Base-by-base conservation (phyloP, 1,140 invertebrate species). In the Drosophila kurseongensis region DNA sequence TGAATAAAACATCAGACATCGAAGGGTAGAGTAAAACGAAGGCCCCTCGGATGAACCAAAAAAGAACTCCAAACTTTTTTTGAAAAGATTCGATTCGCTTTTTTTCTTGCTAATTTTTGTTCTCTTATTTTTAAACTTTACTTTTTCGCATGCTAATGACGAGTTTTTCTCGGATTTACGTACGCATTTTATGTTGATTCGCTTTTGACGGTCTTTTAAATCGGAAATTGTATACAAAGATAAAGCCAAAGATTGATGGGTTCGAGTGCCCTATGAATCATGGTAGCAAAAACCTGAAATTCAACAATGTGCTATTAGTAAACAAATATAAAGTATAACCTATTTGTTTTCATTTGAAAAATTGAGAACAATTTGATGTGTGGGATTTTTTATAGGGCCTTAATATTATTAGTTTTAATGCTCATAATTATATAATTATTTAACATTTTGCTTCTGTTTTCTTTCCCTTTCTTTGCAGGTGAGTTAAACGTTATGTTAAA, bases 351-450 rank as follows among this genome's bases (percentile, higher is more conserved):
- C 18, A 27, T 14, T 55, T 48, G 36, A 35, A 36, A 38, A 80
- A 71, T 67, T 67, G 59, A 40, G 42, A 40, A 48, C 13, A 61
- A 57, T 62, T 59, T 35, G 45, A 54, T 58, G 40, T 67, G 36
- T 40, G 35, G 36, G 47, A 54, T 51, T 57, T 62, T 62, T 41
- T 59, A 18, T 23, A 58, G 58, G 5, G 8, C 61, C 58, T 54
- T 47, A 54, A 44, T 50, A 73, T 55, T 60, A 60, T 75, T 58
- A 55, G 36, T 40, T 58, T 27, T 68, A 68, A 73, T 82, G 42
- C 44, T 44, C 42, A 38, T 78, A 86, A 78, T 88, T 78, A 88
- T 82, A 58, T 82, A 88, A 82, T 86, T 88, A 88, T 71, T 82
- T 35, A 78, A 68, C 29, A 62, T 78, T 79, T 75, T 73, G 59